phyloP scores from a whole-genome alignment of 64 coral and sea anemone genomes.

The Acropora tenuis region DNA sequence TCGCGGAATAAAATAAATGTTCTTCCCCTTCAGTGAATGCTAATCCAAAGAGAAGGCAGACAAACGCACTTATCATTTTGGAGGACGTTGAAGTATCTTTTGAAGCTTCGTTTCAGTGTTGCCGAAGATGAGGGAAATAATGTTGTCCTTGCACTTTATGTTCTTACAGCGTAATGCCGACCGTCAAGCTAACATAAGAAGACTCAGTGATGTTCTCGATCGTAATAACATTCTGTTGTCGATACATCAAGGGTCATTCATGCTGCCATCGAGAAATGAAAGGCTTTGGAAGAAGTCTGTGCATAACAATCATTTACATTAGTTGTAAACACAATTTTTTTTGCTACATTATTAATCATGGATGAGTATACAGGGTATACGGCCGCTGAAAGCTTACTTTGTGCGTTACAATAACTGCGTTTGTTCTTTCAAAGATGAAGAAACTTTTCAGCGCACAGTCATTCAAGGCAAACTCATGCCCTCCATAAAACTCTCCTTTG shows the following conservation, averaged over 20 bases:
- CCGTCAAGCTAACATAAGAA: neutral
- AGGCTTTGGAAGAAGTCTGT: neutral
- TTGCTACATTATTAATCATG: neutral
- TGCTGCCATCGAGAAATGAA: neutral
- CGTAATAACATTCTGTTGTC: neutral
- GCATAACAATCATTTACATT: neutral
- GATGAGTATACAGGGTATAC: neutral
- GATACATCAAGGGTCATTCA: neutral
- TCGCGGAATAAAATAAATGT: neutral
- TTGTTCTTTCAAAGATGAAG: neutral
- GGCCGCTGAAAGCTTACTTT: neutral
- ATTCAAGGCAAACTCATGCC: neutral
- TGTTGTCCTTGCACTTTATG: neutral
- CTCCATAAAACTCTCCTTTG: neutral
- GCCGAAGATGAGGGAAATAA: neutral
- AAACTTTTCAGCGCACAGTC: neutral
- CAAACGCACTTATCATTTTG: neutral
- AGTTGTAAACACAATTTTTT: neutral
- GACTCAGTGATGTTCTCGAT: no score
- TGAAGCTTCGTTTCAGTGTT: no score
- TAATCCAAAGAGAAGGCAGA: neutral
- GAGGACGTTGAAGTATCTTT: neutral
- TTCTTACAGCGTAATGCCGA: neutral
- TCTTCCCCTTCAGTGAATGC: neutral
- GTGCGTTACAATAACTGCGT: neutral